Conservation (phyloP, 2,113 vertebrate genomes). For the Pachycephala philippinensis region DNA sequence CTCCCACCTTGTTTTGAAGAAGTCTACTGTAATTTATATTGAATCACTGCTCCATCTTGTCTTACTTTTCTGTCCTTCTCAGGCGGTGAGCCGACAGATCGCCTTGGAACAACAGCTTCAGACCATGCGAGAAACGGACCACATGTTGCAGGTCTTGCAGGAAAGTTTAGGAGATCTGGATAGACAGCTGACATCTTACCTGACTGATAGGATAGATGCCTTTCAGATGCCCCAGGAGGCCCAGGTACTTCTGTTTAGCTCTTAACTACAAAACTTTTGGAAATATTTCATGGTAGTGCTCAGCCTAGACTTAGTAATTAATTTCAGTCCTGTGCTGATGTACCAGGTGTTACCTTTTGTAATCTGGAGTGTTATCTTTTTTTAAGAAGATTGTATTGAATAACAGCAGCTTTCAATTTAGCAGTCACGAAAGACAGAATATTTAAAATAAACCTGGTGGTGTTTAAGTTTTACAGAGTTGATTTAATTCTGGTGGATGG, state of each 20-base stretch:
- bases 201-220: conserved; percentile 93
- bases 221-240: conserved; percentile 92
- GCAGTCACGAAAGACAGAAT: neutral
- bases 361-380: neutral
- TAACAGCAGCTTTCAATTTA: neutral
- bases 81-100: conserved; percentile 89
- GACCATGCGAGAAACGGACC: conserved; percentile 81
- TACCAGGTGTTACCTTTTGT: neutral
- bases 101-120: conserved; percentile 88
- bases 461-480: neutral
- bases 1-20: neutral
- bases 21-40: neutral
- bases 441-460: neutral
- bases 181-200: conserved; percentile 88
- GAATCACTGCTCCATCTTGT: neutral
- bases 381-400: neutral
- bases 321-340: neutral
- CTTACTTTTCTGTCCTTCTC: neutral
- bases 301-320: neutral
- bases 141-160: conserved; percentile 84
- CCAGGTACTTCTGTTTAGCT: conserved; percentile 76
- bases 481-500: neutral
- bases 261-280: neutral
- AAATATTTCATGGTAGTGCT: neutral
- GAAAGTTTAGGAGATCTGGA: conserved; percentile 88